These are phyloP conservation scores for Hypomecis atomaria DNA, from an alignment of 2,888 invertebrate genomes.

Conservation along the genomic window DNA sequence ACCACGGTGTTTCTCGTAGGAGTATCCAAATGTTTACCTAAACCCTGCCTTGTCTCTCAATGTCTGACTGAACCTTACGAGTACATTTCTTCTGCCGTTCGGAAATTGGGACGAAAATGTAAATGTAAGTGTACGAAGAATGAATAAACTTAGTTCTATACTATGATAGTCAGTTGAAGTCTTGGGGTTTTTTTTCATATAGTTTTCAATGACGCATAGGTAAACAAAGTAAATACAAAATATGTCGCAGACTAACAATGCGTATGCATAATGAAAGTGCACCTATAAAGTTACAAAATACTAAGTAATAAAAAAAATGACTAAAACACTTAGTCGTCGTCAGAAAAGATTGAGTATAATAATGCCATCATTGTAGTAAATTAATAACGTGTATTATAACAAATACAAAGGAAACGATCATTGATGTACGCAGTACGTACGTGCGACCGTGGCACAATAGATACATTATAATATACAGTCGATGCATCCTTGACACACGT, in stretches of 20 bases:
- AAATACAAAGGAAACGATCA: conserved; percentile 39
- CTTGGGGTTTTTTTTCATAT: too few relatives aligned
- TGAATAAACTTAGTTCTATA: too few relatives aligned
- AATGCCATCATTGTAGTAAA: conserved; percentile 31
- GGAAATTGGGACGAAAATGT: too few relatives aligned
- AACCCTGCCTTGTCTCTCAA: neutral
- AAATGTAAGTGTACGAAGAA: too few relatives aligned
- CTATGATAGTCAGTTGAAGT: too few relatives aligned
- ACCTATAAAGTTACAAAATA: too few relatives aligned
- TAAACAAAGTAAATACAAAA: too few relatives aligned
- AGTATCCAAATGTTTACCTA: conserved; percentile 2
- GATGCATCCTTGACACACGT: conserved; percentile 78
- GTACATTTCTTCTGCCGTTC: too few relatives aligned
- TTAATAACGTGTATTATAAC: conserved; percentile 30
- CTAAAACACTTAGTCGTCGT: conserved; percentile 6
- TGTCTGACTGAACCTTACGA: neutral
- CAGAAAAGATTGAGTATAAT: conserved; percentile 13
- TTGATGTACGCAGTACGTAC: conserved; percentile 45
- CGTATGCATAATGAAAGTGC: too few relatives aligned
- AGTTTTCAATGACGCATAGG: too few relatives aligned
- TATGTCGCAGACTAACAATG: too few relatives aligned
- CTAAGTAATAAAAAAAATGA: neutral
- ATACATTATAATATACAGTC: conserved; percentile 64
- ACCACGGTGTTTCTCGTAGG: conserved; percentile 2
- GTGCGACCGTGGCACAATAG: conserved; percentile 68